Base-by-base conservation (phyloP, 2,888 invertebrate genomes). In the Rapana venosa region DNA sequence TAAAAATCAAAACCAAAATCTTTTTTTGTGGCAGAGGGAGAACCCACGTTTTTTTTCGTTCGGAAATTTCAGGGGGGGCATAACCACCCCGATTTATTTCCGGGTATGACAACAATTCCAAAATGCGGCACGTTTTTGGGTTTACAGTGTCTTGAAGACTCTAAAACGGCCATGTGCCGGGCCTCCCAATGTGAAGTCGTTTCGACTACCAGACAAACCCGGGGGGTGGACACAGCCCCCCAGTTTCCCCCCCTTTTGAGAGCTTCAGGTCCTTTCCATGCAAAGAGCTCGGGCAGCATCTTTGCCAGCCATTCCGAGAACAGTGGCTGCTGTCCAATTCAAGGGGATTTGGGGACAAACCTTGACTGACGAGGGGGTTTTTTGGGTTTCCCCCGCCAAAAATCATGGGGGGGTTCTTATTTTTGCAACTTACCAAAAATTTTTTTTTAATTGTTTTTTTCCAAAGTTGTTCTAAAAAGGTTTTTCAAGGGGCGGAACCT, bases 221-320 rank as follows among this genome's bases (percentile, higher is more conserved):
- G n/a, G n/a, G n/a, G n/a, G n/a, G n/a, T n/a, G n/a, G n/a, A n/a
- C n/a, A n/a, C n/a, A n/a, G n/a, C n/a, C n/a, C n/a, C n/a, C n/a
- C n/a, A 47, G 32, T 35, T 79, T 11, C 79, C 35, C 35, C 35
- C 79, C 32, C n/a, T n/a, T 79, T 79, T 17, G 17, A 79, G 17
- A 17, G 79, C 13, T 1, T 35, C 0, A 32, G 35, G 35, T 32
- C 79, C n/a, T n/a, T 32, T 32, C 77, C 30, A 77, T 77, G 35
- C 79, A 79, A 79, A 79, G 35, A 79, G 32, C 79, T 32, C 30
- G 77, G 32, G 30, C 32, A 35, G 79, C 79, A 35, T 2, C 79
- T 35, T 35, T 79, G 79, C 79, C 79, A 79, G 79, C 79, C 32
- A 79, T 79, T 35, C 79, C 79, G 79, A 35, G 32, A 79, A 79